Evolutionary conservation across 2,113 vertebrate genomes (phyloP).

Genomic region (Gavia stellata): DNA sequence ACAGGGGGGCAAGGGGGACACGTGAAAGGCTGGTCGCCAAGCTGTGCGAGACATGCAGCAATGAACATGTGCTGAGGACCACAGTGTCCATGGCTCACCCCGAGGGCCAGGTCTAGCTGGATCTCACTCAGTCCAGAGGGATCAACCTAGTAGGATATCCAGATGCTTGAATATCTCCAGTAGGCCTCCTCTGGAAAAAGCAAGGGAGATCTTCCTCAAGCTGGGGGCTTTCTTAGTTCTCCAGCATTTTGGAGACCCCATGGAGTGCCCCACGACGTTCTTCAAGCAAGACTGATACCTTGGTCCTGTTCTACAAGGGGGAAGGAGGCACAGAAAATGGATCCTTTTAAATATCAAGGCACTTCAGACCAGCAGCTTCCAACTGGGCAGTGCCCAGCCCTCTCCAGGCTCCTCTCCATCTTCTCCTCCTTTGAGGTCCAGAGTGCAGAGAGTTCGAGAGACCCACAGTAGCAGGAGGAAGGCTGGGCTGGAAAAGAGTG

Average conservation of each 20-base stretch:
- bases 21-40: neutral
- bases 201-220: neutral
- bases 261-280: no score
- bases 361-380: neutral
- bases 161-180: neutral
- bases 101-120: rapidly evolving
- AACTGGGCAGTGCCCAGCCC: neutral
- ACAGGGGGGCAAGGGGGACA: neutral
- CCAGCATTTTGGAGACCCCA: neutral
- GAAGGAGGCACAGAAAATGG: neutral
- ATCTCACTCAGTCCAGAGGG: neutral
- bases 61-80: neutral
- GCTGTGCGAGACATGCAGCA: neutral
- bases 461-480: neutral
- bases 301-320: neutral
- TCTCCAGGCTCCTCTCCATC: neutral
- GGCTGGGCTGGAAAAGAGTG: neutral
- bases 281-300: neutral
- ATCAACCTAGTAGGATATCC: no score
- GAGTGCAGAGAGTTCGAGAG: neutral
- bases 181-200: neutral
- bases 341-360: neutral
- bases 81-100: rapidly evolving
- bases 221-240: neutral
- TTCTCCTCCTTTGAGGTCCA: neutral